Evolutionary conservation across 2,113 vertebrate genomes (phyloP).

Genomic region (Riparia riparia): DNA sequence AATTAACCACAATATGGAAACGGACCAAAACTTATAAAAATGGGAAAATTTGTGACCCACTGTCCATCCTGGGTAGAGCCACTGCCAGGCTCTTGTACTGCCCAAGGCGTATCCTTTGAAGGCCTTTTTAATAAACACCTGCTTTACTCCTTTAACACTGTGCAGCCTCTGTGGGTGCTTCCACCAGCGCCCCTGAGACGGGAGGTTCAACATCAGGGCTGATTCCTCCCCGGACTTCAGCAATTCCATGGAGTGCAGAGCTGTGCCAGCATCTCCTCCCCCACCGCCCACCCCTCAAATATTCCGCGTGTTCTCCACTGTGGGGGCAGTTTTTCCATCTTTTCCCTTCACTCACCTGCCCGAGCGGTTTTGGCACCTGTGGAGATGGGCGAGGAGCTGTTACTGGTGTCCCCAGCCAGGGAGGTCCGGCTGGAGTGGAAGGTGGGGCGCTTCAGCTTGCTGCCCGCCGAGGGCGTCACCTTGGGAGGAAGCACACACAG

Average conservation of each 20-base stretch:
- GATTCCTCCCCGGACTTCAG: fast-evolving
- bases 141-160: neutral
- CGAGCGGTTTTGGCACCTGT: constrained; percentile 84
- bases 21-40: neutral
- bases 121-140: neutral
- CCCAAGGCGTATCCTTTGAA: neutral
- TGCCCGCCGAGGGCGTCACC: constrained; percentile 82
- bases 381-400: constrained; percentile 78
- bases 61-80: neutral
- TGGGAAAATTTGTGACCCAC: neutral
- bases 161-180: neutral
- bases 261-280: neutral
- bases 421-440: constrained; percentile 96
- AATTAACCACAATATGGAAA: neutral
- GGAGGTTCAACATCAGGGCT: fast-evolving
- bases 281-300: fast-evolving
- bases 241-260: fast-evolving
- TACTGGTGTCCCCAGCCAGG: constrained; percentile 92
- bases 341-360: constrained; percentile 77
- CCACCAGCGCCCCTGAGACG: fast-evolving
- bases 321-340: fast-evolving
- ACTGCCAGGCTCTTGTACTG: too few relatives aligned
- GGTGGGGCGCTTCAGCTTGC: constrained; percentile 92
- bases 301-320: fast-evolving
- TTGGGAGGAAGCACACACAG: constrained; percentile 67